Evolutionary conservation across 2,113 vertebrate genomes (phyloP), one percentile per base, ranked within the genome.

Genomic region (Vireo altiloquus): DNA sequence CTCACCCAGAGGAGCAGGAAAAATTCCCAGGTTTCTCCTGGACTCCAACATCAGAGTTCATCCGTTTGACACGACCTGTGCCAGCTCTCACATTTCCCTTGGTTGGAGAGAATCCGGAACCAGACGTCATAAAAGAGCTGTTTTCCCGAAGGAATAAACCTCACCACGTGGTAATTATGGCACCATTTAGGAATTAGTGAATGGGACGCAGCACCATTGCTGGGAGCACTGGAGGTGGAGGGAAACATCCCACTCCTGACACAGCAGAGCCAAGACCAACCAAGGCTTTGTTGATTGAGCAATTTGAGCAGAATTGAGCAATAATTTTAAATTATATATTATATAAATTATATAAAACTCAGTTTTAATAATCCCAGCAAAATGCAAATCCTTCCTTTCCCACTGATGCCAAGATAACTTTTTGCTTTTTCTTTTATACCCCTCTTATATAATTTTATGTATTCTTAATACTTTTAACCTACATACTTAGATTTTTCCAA

Each of bases 101-200:
- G 21, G 23, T 25, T 50, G 59, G 46, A 64, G 75, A 20, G 11
- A 81, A 59, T 64, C 31, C 60, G 56, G 53, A 25, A 72, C 21
- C 25, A 11, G 11, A 60, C 5, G 19, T 30, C 72, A 28, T 39
- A 35, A 28, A 52, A 15, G 27, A 78, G 50, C 12, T 17, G 2
- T 66, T 83, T 82, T 39, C 21, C 37, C 63, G 42, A 42, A 74
- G 33, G 46, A 69, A 78, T 49, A 42, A 84, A 46, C 7, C 30
- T 37, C 59, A 13, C 3, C 13, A 6, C 0, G 0, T 10, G 44
- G 20, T 31, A 64, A 40, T 70, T 22, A 65, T 0, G 0, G 11
- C 13, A 44, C 23, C 15, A 25, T 6, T 12, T 19, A 59, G 28
- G 35, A 40, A 79, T 28, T 14, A 12, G 15, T n/a, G 28, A 59